Percentiles rank a stretch among this genome's conserved stretches.
phyloP scores from a whole-genome alignment of 2,113 vertebrate genomes.

The Caranx ignobilis region DNA sequence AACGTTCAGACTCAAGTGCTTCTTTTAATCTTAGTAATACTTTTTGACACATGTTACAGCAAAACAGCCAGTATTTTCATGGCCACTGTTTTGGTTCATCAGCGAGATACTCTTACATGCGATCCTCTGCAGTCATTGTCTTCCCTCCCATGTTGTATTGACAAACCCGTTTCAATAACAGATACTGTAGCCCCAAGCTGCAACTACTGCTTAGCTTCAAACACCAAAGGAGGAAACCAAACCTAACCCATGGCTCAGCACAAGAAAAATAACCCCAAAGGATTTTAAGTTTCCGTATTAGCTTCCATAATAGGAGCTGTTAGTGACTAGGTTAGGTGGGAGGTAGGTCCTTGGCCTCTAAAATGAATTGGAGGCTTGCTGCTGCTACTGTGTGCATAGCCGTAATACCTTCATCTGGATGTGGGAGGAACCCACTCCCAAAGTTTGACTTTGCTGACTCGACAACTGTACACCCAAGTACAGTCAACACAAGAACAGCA shows the following conservation, averaged over 20 bases:
- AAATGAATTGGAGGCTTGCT: constrained; percentile 51
- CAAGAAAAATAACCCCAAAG: constrained; percentile 53
- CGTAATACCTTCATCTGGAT: constrained; percentile 34
- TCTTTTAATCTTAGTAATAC: too few relatives aligned
- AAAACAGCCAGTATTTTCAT: background rate
- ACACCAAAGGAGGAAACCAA: constrained; percentile 42
- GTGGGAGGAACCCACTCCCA: constrained; percentile 56
- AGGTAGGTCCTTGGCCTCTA: constrained; percentile 48
- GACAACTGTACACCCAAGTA: constrained; percentile 33
- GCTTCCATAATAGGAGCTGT: constrained; percentile 57
- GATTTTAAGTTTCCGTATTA: constrained; percentile 59
- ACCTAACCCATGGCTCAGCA: constrained; percentile 19
- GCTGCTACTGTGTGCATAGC: constrained; percentile 45
- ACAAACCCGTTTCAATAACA: constrained; percentile 23
- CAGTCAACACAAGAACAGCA: constrained; percentile 10
- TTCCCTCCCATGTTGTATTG: constrained; percentile 7
- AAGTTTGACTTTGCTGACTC: constrained; percentile 68
- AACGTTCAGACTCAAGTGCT: too few relatives aligned
- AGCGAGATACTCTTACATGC: background rate
- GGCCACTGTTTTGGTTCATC: constrained; percentile 9
- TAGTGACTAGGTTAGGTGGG: constrained; percentile 46
- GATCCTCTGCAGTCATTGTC: background rate
- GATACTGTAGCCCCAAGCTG: constrained; percentile 29
- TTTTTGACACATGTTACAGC: background rate
- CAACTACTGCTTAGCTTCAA: constrained; percentile 24